Evolutionary conservation across 2,888 invertebrate genomes (phyloP).

Genomic region (Drosophila acutilabella): DNA sequence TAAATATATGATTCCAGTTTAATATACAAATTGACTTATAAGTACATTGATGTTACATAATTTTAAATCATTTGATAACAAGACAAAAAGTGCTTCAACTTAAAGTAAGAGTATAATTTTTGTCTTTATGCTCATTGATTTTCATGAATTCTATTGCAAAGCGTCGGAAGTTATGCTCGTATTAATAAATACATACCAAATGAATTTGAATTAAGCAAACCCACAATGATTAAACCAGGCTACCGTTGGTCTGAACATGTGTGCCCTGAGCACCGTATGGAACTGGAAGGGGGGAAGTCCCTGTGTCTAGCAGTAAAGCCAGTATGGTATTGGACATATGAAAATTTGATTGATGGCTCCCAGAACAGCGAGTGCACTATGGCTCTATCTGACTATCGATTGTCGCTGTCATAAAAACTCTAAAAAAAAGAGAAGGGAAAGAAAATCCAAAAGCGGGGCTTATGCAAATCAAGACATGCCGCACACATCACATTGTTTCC

Average conservation of each 20-base stretch:
- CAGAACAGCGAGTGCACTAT: constrained; percentile 52
- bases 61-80: no score
- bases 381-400: constrained; percentile 70
- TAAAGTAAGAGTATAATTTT: no score
- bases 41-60: no score
- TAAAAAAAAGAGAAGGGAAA: constrained; percentile 43
- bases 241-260: constrained; percentile 3
- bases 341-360: constrained; percentile 76
- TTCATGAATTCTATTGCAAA: not conserved
- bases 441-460: constrained; percentile 51
- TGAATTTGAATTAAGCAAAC: constrained; percentile 66
- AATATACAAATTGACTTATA: no score
- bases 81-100: no score
- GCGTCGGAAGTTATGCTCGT: constrained; percentile 4
- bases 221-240: constrained; percentile 34
- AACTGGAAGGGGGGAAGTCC: constrained; percentile 3
- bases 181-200: constrained; percentile 48
- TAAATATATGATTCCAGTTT: no score
- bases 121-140: no score
- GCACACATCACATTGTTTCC: constrained; percentile 62
- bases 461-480: constrained; percentile 79
- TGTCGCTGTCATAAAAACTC: constrained; percentile 75
- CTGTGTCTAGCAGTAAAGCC: constrained; percentile 8
- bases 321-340: constrained; percentile 57
- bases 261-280: constrained; percentile 11